These are phyloP conservation scores for Drosophila arawakana DNA, from an alignment of 1,140 invertebrate species.

Conservation along the genomic window DNA sequence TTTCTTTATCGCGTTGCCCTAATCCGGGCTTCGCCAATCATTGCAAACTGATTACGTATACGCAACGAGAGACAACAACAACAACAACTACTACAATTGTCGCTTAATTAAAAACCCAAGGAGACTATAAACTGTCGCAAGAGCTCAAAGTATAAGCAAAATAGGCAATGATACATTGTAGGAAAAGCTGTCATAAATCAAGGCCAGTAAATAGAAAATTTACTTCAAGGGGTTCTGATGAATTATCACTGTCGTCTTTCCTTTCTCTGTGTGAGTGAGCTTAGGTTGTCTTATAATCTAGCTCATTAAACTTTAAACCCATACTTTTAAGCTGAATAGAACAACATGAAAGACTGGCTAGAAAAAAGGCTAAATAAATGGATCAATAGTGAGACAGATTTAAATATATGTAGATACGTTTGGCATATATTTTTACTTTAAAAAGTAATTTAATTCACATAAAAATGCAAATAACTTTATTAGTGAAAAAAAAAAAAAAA, in stretches of 20 bases:
- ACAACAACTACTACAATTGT: conserved; percentile 52
- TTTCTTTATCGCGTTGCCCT: conserved; percentile 33
- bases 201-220: neutral
- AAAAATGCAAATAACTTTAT: too few relatives aligned
- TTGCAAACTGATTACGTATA: conserved; percentile 62
- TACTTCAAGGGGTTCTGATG: conserved; percentile 15
- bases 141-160: conserved; percentile 2
- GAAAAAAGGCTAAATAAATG: too few relatives aligned
- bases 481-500: too few relatives aligned
- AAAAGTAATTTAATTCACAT: too few relatives aligned
- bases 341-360: conserved; percentile 1
- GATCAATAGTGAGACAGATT: too few relatives aligned
- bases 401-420: too few relatives aligned
- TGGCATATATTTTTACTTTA: too few relatives aligned
- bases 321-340: conserved; percentile 32
- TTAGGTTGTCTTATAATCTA: conserved; percentile 44
- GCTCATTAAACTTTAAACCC: conserved; percentile 63
- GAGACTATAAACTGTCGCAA: conserved; percentile 7
- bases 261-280: conserved; percentile 12
- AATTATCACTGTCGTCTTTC: conserved; percentile 15
- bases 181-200: conserved; percentile 57
- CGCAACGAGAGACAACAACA: conserved; percentile 25
- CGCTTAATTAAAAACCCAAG: conserved; percentile 67
- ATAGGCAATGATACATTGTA: conserved; percentile 23
- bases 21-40: conserved; percentile 67